Evolutionary conservation across 2,888 invertebrate genomes (phyloP).

Genomic region (Iselma pallidipennis): DNA sequence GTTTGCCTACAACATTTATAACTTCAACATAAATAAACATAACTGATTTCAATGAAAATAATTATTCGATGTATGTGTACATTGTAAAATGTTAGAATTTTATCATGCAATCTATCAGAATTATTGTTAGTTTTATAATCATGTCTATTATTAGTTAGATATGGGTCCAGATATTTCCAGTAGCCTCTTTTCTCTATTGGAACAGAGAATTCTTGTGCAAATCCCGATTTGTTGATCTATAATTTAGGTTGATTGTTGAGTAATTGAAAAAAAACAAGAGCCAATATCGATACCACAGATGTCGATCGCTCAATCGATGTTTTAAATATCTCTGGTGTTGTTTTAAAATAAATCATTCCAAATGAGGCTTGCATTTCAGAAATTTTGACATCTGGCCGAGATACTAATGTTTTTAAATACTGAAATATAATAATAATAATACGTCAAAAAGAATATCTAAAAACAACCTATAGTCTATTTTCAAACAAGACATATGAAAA

Average conservation of each 20-base stretch:
- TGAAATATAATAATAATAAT: too few species aligned
- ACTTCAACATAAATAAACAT: neutral
- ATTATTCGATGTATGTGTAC: too few species aligned
- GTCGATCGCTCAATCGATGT: neutral
- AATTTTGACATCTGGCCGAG: neutral
- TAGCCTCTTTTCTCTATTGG: constrained; percentile 48
- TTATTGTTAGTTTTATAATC: constrained; percentile 46
- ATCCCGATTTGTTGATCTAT: neutral
- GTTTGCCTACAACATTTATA: constrained; percentile 31
- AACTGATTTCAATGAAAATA: constrained; percentile 27
- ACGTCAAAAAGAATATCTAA: too few species aligned
- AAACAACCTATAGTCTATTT: too few species aligned
- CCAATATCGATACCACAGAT: too few species aligned
- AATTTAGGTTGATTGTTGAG: neutral
- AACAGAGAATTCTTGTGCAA: constrained; percentile 48
- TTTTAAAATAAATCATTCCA: neutral
- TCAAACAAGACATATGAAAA: too few species aligned
- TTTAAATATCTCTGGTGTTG: neutral
- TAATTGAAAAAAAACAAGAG: too few species aligned
- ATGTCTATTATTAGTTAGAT: constrained; percentile 50
- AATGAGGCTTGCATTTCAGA: constrained; percentile 20
- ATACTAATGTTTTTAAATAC: neutral
- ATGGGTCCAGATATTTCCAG: constrained; percentile 53
- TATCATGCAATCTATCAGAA: constrained; percentile 45
- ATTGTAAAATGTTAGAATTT: constrained; percentile 54